Evolutionary conservation across 1,140 invertebrate species (phyloP).

Genomic region (Coelopa frigida): DNA sequence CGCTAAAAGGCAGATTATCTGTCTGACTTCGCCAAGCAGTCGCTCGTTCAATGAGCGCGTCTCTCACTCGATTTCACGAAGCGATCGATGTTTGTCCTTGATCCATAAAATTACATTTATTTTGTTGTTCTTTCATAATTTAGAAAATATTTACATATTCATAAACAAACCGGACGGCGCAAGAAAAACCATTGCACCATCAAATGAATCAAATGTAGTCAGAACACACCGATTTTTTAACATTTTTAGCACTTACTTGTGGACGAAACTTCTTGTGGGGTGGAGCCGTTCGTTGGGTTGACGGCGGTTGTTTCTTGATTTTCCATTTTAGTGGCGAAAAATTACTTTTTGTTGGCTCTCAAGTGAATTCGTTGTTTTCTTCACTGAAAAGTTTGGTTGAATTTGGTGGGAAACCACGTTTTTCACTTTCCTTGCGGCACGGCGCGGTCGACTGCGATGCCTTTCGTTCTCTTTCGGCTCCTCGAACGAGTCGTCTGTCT

Average conservation of each 20-base stretch:
- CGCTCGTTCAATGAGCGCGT: no score
- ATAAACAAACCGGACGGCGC: background rate
- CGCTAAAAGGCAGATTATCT: no score
- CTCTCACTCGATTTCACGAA: background rate
- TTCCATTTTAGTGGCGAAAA: conserved; percentile 24
- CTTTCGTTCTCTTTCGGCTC: background rate
- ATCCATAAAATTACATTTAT: conserved; percentile 1
- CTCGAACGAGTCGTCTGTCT: conserved; percentile 1
- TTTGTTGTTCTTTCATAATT: background rate
- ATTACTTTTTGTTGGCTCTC: background rate
- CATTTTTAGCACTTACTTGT: conserved; percentile 37
- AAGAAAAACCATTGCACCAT: conserved; percentile 19
- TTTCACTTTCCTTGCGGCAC: background rate
- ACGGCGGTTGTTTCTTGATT: conserved; percentile 33
- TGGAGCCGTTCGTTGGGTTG: conserved; percentile 26
- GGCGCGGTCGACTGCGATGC: background rate
- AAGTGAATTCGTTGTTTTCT: background rate
- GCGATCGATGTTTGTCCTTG: conserved; percentile 1
- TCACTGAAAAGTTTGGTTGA: background rate
- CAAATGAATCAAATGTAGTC: conserved; percentile 5
- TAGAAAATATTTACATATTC: background rate
- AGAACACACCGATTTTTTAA: no score
- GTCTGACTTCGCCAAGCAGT: no score
- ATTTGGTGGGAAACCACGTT: conserved; percentile 1
- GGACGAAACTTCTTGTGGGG: conserved; percentile 41